Percentiles rank a stretch among this genome's conserved stretches.
phyloP scores from a whole-genome alignment of 2,888 invertebrate genomes.

The Ephialtes manifestator region DNA sequence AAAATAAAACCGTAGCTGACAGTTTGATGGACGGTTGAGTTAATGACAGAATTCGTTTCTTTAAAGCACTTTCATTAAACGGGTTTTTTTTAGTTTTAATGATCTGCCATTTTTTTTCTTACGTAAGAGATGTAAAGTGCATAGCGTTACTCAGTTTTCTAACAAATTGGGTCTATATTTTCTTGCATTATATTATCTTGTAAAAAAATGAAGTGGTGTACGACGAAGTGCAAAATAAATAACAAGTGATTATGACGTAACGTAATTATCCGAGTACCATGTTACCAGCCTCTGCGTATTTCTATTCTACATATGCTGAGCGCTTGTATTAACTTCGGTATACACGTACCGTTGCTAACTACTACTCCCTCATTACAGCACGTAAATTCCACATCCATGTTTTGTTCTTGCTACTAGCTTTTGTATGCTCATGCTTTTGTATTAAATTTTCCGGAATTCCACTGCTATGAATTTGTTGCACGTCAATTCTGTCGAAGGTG shows the following conservation, averaged over 20 bases:
- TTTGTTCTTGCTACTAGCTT: background rate
- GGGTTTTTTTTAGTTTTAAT: too few species aligned
- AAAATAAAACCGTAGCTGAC: background rate
- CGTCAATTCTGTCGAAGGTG: background rate
- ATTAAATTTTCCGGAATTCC: background rate
- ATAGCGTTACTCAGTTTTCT: background rate
- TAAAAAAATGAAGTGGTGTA: background rate
- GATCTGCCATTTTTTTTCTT: too few species aligned
- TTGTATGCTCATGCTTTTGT: background rate
- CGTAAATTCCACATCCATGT: slow-evolving; percentile 14
- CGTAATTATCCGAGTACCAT: slow-evolving; percentile 18
- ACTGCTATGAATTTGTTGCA: slow-evolving; percentile 2
- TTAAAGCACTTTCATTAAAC: too few species aligned
- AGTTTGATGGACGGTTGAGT: too few species aligned
- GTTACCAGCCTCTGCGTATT: slow-evolving; percentile 19
- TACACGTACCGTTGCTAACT: background rate
- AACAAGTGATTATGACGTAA: slow-evolving; percentile 13
- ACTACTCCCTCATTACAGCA: slow-evolving; percentile 12
- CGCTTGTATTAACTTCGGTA: background rate
- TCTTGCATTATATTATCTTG: background rate
- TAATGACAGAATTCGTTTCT: too few species aligned
- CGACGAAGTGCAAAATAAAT: background rate
- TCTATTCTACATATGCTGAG: slow-evolving; percentile 1
- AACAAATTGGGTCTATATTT: background rate
- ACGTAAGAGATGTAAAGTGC: too few species aligned